These are phyloP conservation scores for Tapirus indicus DNA, from an alignment of 2,797 vertebrate species.

Conservation along the genomic window DNA sequence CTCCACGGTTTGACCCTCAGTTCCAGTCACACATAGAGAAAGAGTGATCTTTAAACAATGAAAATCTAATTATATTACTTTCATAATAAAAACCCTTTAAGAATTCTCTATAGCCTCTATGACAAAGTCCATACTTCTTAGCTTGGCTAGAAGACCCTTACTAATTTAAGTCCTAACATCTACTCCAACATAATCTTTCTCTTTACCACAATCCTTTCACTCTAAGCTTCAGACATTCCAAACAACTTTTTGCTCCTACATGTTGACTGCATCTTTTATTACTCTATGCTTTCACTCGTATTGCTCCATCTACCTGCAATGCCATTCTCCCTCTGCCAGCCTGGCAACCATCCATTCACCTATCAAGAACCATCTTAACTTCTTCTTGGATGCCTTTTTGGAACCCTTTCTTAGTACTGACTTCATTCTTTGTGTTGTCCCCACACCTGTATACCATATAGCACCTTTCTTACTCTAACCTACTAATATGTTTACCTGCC, in stretches of 20 bases:
- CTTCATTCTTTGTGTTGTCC: background rate
- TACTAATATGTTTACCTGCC: background rate
- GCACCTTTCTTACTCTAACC: background rate
- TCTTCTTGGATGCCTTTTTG: background rate
- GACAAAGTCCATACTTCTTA: background rate
- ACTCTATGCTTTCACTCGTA: background rate
- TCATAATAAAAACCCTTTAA: background rate
- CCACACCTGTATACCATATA: background rate
- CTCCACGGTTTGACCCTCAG: background rate
- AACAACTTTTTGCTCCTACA: background rate
- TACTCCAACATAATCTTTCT: background rate
- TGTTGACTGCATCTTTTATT: background rate
- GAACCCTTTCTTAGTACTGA: background rate
- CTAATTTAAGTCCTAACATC: background rate
- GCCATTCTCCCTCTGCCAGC: background rate
- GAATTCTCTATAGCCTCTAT: background rate
- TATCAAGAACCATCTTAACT: background rate
- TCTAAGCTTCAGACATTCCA: background rate
- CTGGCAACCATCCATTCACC: background rate
- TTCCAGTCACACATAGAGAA: background rate
- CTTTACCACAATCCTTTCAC: background rate
- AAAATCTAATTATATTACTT: background rate
- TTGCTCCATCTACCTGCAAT: background rate
- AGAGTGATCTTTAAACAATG: background rate
- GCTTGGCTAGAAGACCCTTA: background rate